phyloP scores from a whole-genome alignment of 1,140 invertebrate genomes.

The Tribolium madens region DNA sequence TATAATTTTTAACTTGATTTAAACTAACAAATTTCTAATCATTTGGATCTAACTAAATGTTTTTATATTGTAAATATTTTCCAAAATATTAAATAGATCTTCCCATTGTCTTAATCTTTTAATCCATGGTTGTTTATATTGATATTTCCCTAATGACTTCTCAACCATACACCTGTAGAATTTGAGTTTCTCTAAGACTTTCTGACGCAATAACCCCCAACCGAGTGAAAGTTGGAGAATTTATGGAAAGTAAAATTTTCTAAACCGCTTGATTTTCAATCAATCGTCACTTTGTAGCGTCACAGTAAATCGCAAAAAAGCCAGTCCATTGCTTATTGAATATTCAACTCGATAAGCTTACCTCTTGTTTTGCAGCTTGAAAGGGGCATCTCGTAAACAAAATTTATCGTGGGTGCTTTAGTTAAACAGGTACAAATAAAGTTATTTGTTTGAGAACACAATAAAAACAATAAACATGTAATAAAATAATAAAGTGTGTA shows the following conservation, averaged over 20 bases:
- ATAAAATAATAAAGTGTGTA: conserved; percentile 52
- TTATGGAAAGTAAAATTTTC: background rate
- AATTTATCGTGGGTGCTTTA: background rate
- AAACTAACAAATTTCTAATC: no score
- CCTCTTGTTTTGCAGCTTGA: no score
- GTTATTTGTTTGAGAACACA: conserved; percentile 15
- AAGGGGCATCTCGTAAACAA: background rate
- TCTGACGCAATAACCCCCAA: background rate
- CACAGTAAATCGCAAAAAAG: no score
- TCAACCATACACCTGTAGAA: background rate
- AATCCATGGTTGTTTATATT: background rate
- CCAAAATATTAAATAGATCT: background rate
- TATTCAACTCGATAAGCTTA: no score
- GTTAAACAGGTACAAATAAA: conserved; percentile 24
- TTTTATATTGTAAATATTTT: no score
- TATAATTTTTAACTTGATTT: no score
- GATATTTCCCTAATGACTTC: background rate
- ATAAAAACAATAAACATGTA: conserved; percentile 52
- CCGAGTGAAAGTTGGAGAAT: background rate
- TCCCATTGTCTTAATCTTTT: background rate
- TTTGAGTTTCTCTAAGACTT: background rate
- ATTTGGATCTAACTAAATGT: no score
- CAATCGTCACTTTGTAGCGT: background rate
- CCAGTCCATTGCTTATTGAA: no score
- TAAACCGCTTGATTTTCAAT: background rate